Base-by-base conservation (phyloP, 1,140 invertebrate species). In the Drosophila bifasciata region DNA sequence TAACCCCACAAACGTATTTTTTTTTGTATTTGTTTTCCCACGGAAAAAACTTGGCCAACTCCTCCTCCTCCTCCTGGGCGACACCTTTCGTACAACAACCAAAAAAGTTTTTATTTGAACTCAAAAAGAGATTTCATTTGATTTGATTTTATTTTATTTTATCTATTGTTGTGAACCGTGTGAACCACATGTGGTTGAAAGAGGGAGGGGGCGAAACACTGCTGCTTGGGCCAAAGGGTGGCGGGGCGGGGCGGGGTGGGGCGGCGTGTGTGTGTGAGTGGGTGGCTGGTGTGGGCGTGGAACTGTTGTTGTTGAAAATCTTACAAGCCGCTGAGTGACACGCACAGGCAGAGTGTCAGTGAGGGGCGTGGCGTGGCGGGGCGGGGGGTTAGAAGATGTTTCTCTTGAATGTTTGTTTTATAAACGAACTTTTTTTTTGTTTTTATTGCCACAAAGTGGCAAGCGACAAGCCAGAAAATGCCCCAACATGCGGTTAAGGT, bases 361-460 rank as follows among this genome's bases (percentile, higher is more conserved):
- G 23, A 63, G n/a, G 62, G 43, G 23, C n/a, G n/a, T n/a, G n/a
- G n/a, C n/a, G 3, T 1, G 2, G 25, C 0, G 25, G 1, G 8
- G 25, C 1, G 25, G 8, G 50, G 32, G 32, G 28, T 1, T 3
- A 69, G 74, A 63, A 77, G 51, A 83, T n/a, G n/a, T n/a, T n/a
- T 59, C 66, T 48, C 58, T 45, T 50, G 62, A 23, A 76, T 76
- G 78, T 81, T 77, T 83, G 79, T 77, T 83, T 83, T 79, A 84
- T 84, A 83, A 84, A 75, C 79, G 75, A 84, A 71, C 75, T 84
- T 79, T 80, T 83, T 84, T 68, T 84, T 84, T 84, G 79, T 79
- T 80, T 83, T 84, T 68, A 83, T 84, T 84, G 79, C 79, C 71
- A 46, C 76, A 75, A 84, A 81, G 68, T 80, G 77, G 71, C 69